Conservation (phyloP, 1,140 invertebrate genomes). For the Meloidogyne chitwoodi region DNA sequence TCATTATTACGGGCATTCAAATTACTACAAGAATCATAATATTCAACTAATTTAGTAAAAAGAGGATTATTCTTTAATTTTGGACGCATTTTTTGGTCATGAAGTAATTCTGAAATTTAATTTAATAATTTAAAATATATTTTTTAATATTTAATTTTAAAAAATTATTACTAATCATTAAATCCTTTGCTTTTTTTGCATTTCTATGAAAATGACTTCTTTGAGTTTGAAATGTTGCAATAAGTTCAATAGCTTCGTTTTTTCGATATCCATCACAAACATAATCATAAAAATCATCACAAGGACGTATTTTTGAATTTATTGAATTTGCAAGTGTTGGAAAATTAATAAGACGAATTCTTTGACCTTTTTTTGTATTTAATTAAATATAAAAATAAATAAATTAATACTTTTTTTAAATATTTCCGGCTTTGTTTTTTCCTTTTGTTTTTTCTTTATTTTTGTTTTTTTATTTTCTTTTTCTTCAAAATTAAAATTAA, state of each 20-base stretch:
- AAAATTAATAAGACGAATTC: background rate
- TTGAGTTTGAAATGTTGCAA: background rate
- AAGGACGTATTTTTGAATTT: background rate
- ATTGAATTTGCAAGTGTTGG: background rate
- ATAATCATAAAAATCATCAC: background rate
- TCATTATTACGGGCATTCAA: background rate
- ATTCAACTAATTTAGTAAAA: background rate
- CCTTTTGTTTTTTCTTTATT: background rate
- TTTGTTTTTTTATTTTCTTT: background rate
- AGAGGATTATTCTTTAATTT: background rate
- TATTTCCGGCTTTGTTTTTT: background rate
- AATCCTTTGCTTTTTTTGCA: background rate
- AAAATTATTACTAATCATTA: background rate
- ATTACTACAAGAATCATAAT: background rate
- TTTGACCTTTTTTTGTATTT: background rate
- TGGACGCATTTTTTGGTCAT: background rate
- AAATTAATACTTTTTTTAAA: background rate
- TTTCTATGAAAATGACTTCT: background rate
- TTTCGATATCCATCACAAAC: background rate
- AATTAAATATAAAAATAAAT: background rate
- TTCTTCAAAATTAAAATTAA: background rate
- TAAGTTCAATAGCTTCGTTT: background rate
- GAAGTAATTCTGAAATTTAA: background rate
- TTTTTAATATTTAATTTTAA: too few relatives aligned
- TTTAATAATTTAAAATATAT: too few relatives aligned